Evolutionary conservation across 2,888 invertebrate species (phyloP).

Genomic region (Clepsis dumicolana): DNA sequence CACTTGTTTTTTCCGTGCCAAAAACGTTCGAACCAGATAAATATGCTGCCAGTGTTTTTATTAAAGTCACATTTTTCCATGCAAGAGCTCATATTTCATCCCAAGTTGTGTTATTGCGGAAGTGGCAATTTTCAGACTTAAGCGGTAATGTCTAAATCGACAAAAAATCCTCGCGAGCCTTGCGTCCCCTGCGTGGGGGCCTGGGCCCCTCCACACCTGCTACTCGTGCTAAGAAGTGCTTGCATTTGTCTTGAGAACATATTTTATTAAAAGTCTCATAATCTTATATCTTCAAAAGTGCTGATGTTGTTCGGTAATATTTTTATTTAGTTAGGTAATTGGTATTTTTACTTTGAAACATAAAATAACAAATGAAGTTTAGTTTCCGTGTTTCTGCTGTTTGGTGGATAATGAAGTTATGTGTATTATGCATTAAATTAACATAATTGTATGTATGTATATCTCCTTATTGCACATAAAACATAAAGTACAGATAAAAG

Average conservation of each 20-base stretch:
- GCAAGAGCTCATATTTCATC: slow-evolving; percentile 35
- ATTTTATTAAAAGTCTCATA: slow-evolving; percentile 35
- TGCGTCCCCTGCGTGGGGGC: slow-evolving; percentile 47
- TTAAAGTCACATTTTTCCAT: slow-evolving; percentile 27
- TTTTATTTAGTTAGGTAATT: background rate
- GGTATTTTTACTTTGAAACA: no score
- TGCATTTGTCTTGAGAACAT: slow-evolving; percentile 49
- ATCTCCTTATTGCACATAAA: no score
- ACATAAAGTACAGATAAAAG: no score
- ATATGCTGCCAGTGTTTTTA: background rate
- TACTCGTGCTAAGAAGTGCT: slow-evolving; percentile 52
- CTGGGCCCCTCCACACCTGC: slow-evolving; percentile 52
- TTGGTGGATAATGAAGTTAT: no score
- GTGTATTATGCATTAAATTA: no score
- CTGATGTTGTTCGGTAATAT: background rate
- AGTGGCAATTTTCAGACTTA: slow-evolving; percentile 43
- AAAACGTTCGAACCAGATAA: background rate
- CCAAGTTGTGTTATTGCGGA: slow-evolving; percentile 35
- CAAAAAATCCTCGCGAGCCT: slow-evolving; percentile 50
- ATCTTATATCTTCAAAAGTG: slow-evolving; percentile 7
- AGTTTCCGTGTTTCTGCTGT: no score
- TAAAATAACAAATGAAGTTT: no score
- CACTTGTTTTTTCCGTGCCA: background rate
- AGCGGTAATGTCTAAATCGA: slow-evolving; percentile 49
- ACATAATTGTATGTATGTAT: no score